These are phyloP conservation scores for Cynaeus angustus DNA, from an alignment of 2,888 invertebrate genomes.

Conservation along the genomic window DNA sequence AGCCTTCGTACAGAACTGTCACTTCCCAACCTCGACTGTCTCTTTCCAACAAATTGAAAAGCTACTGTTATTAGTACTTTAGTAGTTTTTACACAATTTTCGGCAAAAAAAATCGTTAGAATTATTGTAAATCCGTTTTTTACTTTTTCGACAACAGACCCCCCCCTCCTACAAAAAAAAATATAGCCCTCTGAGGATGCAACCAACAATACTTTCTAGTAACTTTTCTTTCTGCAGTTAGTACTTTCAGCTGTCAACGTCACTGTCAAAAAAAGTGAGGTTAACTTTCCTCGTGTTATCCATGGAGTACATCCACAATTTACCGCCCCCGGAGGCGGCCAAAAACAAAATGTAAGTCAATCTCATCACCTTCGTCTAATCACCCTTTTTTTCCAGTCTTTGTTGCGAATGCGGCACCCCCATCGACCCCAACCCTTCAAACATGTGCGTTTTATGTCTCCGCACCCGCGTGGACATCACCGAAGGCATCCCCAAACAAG, in stretches of 20 bases:
- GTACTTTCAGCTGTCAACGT: neutral
- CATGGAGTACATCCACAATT: slow-evolving; percentile 31
- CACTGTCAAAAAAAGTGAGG: slow-evolving; percentile 8
- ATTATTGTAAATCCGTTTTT: too few relatives aligned
- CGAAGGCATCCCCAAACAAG: slow-evolving; percentile 96
- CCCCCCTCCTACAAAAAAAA: too few relatives aligned
- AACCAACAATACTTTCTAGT: neutral
- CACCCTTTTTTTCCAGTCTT: slow-evolving; percentile 73
- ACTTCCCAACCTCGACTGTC: too few relatives aligned
- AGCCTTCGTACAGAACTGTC: too few relatives aligned
- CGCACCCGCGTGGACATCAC: slow-evolving; percentile 95
- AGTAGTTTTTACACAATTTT: too few relatives aligned
- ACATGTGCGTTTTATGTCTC: slow-evolving; percentile 97
- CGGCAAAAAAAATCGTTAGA: too few relatives aligned
- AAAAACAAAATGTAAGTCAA: slow-evolving; percentile 34
- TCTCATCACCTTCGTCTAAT: neutral
- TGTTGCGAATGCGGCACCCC: slow-evolving; percentile 96
- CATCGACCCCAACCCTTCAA: slow-evolving; percentile 96
- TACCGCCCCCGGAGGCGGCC: neutral
- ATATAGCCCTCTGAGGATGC: neutral
- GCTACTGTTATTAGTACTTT: too few relatives aligned
- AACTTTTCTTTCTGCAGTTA: too few relatives aligned
- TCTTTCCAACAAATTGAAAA: too few relatives aligned
- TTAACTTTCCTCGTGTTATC: slow-evolving; percentile 19
- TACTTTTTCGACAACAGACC: too few relatives aligned